Evolutionary conservation across 2,888 invertebrate genomes (phyloP), one percentile per base, ranked within the genome.

Genomic region (Prosopocoilus inquinatus): DNA sequence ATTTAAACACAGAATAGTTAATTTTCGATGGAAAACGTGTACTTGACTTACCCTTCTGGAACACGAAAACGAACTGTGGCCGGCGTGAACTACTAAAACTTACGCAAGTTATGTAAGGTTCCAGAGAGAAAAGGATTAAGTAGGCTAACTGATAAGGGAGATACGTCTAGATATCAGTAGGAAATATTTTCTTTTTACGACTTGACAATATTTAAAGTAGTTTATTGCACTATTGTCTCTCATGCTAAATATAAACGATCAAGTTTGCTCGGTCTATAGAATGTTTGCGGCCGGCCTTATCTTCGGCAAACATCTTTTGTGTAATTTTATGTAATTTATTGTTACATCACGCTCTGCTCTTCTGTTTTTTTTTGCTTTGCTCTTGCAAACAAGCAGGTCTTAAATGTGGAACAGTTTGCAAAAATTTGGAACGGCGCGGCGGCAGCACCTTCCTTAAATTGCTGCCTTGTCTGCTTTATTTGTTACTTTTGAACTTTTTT

Each of bases 221-320:
- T 55, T 55, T 55, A 55, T 55, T 50, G 44, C 55, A 45, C 50
- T 50, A 55, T 55, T 55, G 55, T 55, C 41, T 50, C 28, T 46
- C 45, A 34, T 32, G 39, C 33, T 47, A 38, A 47, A 38, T 38
- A 38, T 33, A 52, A 53, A 53, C 39, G 32, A 39, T 41, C 38
- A 38, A 39, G 11, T 16, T 16, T 38, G 28, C 20, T 28, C 20
- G 7, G 20, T 28, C 20, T 28, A 28, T 28, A 28, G 20, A 28
- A 28, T 28, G 20, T 28, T 28, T 28, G 20, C 20, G 20, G 20
- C 20, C 7, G 3, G 20, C 45, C 45, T 53, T 47, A 53, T 53
- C 53, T 47, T 39, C 11, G 41, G 47, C 33, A 53, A 53, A 53
- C 47, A 53, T 53, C 45, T 50, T 50, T 50, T 50, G 45, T 50